Percentiles rank a stretch among this genome's conserved stretches.
phyloP scores from a whole-genome alignment of 2,888 invertebrate species.

The Phortica magna region DNA sequence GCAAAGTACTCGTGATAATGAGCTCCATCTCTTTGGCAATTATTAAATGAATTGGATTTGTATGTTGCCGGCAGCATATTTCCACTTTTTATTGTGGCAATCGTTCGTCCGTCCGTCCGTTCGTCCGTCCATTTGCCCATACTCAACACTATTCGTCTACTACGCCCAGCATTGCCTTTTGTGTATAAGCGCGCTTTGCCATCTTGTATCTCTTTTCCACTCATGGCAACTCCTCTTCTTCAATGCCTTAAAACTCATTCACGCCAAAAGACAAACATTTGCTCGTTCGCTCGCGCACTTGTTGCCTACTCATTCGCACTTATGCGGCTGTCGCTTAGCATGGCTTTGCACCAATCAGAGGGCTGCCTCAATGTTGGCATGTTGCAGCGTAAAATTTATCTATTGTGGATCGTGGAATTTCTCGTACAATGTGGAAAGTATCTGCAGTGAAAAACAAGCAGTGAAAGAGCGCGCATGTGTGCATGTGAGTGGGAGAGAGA shows the following conservation, averaged over 20 bases:
- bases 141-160: not conserved
- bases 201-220: not conserved
- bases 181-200: not conserved
- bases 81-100: constrained; percentile 46
- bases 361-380: constrained; percentile 4
- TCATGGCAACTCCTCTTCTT: not conserved
- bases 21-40: constrained; percentile 77
- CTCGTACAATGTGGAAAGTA: constrained; percentile 24
- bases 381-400: constrained; percentile 53
- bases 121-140: constrained; percentile 28
- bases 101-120: constrained; percentile 22
- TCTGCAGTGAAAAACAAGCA: not conserved
- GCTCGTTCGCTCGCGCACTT: constrained; percentile 3
- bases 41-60: constrained; percentile 77
- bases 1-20: constrained; percentile 74
- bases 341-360: constrained; percentile 55
- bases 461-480: not conserved
- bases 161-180: not conserved
- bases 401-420: constrained; percentile 69
- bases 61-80: constrained; percentile 55
- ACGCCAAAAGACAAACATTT: not conserved
- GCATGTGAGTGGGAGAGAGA: constrained; percentile 46
- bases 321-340: not conserved
- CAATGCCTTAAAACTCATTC: not conserved
- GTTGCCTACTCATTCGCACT: constrained; percentile 31